phyloP scores from a whole-genome alignment of 2,113 vertebrate species.

The Tachycineta bicolor region DNA sequence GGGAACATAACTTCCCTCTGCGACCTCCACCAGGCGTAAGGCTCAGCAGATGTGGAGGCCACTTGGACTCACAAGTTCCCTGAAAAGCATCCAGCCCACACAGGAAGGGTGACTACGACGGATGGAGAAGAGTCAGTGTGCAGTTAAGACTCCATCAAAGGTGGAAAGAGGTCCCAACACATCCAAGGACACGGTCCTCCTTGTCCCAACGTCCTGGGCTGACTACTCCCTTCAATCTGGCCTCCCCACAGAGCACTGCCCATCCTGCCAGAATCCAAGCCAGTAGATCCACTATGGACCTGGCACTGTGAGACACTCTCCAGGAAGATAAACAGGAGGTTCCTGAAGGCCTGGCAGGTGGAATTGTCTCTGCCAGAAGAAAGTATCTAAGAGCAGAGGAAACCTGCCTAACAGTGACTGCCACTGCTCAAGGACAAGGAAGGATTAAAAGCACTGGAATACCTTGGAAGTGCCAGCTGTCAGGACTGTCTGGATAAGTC shows the following conservation, averaged over 20 bases:
- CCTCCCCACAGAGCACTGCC: background rate
- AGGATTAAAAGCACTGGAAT: background rate
- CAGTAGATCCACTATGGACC: background rate
- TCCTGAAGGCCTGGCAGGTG: background rate
- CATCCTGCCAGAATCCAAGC: background rate
- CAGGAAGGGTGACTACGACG: background rate
- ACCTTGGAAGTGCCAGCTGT: background rate
- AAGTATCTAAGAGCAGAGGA: background rate
- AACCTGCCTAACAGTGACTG: background rate
- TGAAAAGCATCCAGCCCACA: background rate
- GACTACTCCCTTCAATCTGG: background rate
- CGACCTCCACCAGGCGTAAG: background rate
- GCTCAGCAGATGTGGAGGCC: background rate
- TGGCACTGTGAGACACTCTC: background rate
- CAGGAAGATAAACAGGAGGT: slow-evolving; percentile 47
- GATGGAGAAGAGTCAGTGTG: background rate
- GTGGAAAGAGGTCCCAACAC: background rate
- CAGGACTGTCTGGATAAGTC: background rate
- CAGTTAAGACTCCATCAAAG: background rate
- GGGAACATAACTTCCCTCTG: background rate
- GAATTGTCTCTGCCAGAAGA: background rate
- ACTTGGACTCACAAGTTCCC: background rate
- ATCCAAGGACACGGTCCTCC: accelerated
- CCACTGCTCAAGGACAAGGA: background rate
- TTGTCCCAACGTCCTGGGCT: background rate